phyloP scores from a whole-genome alignment of 2,113 vertebrate species.

The Phalacrocorax pelagicus region DNA sequence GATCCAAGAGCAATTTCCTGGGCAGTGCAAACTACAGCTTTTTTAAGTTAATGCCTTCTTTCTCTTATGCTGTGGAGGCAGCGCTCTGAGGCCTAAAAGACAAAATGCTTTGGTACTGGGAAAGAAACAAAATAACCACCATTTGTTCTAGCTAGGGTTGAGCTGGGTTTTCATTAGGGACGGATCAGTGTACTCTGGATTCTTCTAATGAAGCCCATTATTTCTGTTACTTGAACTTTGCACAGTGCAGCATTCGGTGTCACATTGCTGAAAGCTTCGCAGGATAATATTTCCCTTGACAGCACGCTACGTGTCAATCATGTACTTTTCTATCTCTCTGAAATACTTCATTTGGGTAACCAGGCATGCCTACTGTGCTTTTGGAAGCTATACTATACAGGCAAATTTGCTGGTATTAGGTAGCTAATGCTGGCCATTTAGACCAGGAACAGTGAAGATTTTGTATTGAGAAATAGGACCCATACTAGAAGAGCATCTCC shows the following conservation, averaged over 20 bases:
- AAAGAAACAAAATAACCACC: neutral
- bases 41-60: neutral
- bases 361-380: neutral
- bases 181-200: neutral
- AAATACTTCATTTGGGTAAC: conserved; percentile 42
- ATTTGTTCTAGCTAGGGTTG: neutral
- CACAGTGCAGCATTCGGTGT: neutral
- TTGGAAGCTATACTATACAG: conserved; percentile 21
- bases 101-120: neutral
- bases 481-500: neutral
- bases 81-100: neutral
- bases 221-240: conserved; percentile 35
- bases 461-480: neutral
- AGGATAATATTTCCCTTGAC: conserved; percentile 21
- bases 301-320: conserved; percentile 35
- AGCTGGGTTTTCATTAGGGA: neutral
- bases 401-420: neutral
- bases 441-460: neutral
- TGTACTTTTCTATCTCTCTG: conserved; percentile 20
- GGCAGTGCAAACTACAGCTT: neutral
- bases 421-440: neutral
- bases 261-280: conserved; percentile 16
- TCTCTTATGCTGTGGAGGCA: neutral
- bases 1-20: neutral
- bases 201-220: conserved; percentile 37